A percentile compares a stretch with the other conserved stretches of the same genome.
phyloP scores from a whole-genome alignment of 2,888 invertebrate species.

The Odontocerum albicorne region DNA sequence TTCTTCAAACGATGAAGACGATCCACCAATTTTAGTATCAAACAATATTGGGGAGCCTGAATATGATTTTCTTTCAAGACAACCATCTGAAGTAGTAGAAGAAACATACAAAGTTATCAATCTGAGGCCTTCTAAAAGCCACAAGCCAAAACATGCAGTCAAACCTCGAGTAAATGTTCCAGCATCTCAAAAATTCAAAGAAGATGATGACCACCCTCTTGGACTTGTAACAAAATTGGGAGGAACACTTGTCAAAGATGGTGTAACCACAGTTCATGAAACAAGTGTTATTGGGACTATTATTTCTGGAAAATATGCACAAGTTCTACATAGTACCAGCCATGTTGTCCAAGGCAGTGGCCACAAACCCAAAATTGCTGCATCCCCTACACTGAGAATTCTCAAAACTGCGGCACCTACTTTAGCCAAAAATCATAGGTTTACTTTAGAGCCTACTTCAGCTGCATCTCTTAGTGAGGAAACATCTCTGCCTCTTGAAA shows the following conservation, averaged over 20 bases:
- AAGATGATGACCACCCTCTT: constrained; percentile 68
- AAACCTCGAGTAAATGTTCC: constrained; percentile 51
- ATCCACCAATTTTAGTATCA: constrained; percentile 56
- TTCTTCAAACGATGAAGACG: constrained; percentile 38
- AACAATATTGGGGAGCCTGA: constrained; percentile 79
- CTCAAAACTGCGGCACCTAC: constrained; percentile 76
- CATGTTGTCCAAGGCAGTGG: constrained; percentile 58
- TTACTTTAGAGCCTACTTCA: constrained; percentile 68
- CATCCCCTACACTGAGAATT: constrained; percentile 68
- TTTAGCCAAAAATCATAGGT: constrained; percentile 55
- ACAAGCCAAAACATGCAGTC: constrained; percentile 51
- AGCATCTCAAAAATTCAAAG: constrained; percentile 46
- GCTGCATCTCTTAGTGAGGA: constrained; percentile 61
- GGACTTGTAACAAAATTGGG: constrained; percentile 83
- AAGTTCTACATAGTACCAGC: constrained; percentile 81
- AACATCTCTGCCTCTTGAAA: constrained; percentile 56
- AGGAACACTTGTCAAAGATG: constrained; percentile 81
- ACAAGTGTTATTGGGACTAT: constrained; percentile 89
- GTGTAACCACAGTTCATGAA: constrained; percentile 81
- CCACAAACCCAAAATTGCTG: constrained; percentile 65
- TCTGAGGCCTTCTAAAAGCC: constrained; percentile 68
- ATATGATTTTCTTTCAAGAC: constrained; percentile 82
- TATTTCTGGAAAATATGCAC: constrained; percentile 86
- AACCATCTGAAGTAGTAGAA: constrained; percentile 82
- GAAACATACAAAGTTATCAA: constrained; percentile 85